Conservation (phyloP, 2,888 invertebrate species). For the Himalopsyche tibetana region DNA sequence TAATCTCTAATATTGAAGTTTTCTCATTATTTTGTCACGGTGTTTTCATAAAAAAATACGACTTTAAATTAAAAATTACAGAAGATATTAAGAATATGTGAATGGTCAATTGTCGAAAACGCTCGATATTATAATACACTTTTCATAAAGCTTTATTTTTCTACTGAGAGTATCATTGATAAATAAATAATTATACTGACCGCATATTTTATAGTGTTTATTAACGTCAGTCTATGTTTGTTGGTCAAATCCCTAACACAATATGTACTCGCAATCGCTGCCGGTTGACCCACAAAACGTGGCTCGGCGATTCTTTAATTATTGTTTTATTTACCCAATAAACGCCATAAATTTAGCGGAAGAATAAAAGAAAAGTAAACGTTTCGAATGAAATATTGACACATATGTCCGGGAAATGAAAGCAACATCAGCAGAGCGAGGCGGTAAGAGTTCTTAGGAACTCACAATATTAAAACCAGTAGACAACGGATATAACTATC, state of each 20-base stretch:
- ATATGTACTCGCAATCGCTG: not conserved
- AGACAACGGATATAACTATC: not conserved
- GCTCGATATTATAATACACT: too few relatives aligned
- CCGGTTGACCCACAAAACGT: conserved; percentile 4
- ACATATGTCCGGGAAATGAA: conserved; percentile 44
- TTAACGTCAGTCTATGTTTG: conserved; percentile 2
- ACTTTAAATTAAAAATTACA: too few relatives aligned
- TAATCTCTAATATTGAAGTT: too few relatives aligned
- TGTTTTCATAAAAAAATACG: too few relatives aligned
- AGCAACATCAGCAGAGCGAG: conserved; percentile 11
- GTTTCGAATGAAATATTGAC: conserved; percentile 45
- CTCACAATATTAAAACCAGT: not conserved
- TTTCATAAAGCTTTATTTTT: too few relatives aligned
- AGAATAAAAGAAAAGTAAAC: conserved; percentile 34
- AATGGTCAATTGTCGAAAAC: too few relatives aligned
- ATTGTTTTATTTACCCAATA: conserved; percentile 41
- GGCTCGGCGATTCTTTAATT: conserved; percentile 33
- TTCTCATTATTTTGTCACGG: too few relatives aligned
- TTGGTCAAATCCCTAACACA: conserved; percentile 6
- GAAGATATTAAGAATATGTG: too few relatives aligned
- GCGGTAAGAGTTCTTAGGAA: conserved; percentile 6
- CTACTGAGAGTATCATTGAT: too few relatives aligned
- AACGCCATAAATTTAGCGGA: conserved; percentile 31
- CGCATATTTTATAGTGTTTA: not conserved
- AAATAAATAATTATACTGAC: too few relatives aligned